Conservation (phyloP, 2,113 vertebrate genomes). For the Galemys pyrenaicus region DNA sequence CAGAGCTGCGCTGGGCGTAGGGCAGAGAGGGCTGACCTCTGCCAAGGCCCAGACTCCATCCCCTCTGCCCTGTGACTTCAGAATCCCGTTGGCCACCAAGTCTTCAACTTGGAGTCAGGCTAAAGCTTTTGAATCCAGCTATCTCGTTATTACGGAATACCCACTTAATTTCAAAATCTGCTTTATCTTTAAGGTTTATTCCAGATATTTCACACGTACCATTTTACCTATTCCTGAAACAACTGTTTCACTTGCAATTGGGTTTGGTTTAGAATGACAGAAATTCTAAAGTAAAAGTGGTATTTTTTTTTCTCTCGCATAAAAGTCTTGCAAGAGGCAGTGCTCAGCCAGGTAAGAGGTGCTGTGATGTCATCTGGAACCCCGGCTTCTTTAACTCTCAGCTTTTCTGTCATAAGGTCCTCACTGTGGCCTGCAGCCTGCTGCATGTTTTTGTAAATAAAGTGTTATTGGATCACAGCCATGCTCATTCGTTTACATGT, state of each 20-base stretch:
- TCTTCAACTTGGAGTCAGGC: not conserved
- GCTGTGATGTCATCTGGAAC: not conserved
- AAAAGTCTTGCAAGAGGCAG: not conserved
- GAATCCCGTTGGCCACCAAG: not conserved
- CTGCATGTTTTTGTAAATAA: not conserved
- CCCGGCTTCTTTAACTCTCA: not conserved
- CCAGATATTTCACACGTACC: not conserved
- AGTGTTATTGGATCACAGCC: not conserved
- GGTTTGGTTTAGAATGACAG: slow-evolving; percentile 20
- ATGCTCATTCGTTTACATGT: not conserved
- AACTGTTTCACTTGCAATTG: slow-evolving; percentile 19
- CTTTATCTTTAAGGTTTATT: slow-evolving; percentile 13
- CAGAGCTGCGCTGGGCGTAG: not conserved
- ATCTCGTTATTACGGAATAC: slow-evolving; percentile 32
- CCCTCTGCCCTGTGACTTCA: not conserved
- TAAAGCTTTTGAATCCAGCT: not conserved
- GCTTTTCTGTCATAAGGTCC: not conserved
- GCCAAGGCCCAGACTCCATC: not conserved
- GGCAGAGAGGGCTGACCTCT: not conserved
- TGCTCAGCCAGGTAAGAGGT: not conserved
- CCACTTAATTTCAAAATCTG: slow-evolving; percentile 10
- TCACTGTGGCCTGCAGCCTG: not conserved
- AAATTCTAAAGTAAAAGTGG: slow-evolving; percentile 22
- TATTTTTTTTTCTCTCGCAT: not conserved
- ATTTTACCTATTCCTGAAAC: slow-evolving; percentile 30